phyloP scores from a whole-genome alignment of 2,797 vertebrate species.

The Acanthurus lineatus region DNA sequence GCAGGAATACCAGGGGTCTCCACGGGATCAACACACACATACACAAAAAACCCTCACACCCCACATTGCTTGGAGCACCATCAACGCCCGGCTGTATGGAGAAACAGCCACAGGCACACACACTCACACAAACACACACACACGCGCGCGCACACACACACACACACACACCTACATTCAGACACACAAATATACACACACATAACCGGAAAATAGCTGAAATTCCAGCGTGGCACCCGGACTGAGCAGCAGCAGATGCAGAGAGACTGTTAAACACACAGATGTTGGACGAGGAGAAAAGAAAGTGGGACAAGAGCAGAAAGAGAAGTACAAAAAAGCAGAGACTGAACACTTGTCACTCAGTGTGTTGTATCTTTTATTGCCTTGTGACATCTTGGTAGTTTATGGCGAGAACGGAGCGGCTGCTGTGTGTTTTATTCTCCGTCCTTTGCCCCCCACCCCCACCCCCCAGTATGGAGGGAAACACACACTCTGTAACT shows the following conservation, averaged over 20 bases:
- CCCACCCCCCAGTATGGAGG: conserved; percentile 28
- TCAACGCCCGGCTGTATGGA: conserved; percentile 56
- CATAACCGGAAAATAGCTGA: conserved; percentile 78
- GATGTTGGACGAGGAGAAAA: conserved; percentile 68
- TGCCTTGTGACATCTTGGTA: conserved; percentile 11
- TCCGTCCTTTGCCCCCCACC: conserved; percentile 20
- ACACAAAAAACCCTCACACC: conserved; percentile 53
- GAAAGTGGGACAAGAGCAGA: conserved; percentile 16
- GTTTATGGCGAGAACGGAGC: conserved; percentile 9
- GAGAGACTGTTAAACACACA: conserved; percentile 63
- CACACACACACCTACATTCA: conserved; percentile 26
- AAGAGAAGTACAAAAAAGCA: background rate
- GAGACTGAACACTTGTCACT: conserved; percentile 17
- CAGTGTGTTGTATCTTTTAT: conserved; percentile 12
- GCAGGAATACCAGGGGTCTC: conserved; percentile 76
- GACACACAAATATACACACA: conserved; percentile 49
- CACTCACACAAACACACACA: conserved; percentile 40
- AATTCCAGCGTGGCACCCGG: conserved; percentile 81
- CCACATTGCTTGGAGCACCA: conserved; percentile 58
- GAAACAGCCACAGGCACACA: conserved; percentile 45
- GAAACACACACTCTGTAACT: conserved; percentile 52
- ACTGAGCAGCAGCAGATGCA: conserved; percentile 79
- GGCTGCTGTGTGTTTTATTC: conserved; percentile 12
- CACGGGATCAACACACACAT: conserved; percentile 66
- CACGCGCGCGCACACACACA: conserved; percentile 41